Base-by-base conservation (phyloP, 2,113 vertebrate species). In the Garra rufa region DNA sequence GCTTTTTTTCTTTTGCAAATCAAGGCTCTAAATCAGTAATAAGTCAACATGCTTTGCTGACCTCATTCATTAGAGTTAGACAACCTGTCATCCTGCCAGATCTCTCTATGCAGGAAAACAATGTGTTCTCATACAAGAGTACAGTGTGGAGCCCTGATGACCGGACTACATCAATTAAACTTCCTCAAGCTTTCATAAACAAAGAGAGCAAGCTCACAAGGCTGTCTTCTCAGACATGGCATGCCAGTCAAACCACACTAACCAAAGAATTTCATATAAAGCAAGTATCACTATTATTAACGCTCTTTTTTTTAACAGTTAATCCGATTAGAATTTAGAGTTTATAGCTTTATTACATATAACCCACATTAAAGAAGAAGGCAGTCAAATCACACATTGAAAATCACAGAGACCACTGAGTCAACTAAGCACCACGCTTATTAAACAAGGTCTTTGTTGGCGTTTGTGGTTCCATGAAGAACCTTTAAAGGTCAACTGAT, bases 151-250 rank as follows among this genome's bases (percentile, higher is more conserved):
- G 34, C 34, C 44, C 11, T n/a, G 69, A 30, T 76, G 76, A 77
- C 50, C 71, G 41, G 85, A 65, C 61, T 46, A 77, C 28, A 52
- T 84, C 81, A 76, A 78, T 84, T 65, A 34, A 71, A 61, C 46
- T 19, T 87, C 65, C 50, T 57, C 52, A 57, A 57, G 21, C 26
- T 46, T 80, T 67, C 28, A 81, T 44, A 81, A 81, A 76, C 41
- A 81, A 52, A 38, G 17, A 30, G 1, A 76, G 46, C 2, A 17
- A 75, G 44, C 17, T 41, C 30, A 69, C 19, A 69, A 69, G 65
- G 41, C 1, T 6, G 28, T 17, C 14, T 34, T 65, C 13, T 15
- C 6, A 65, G 26, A 11, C 30, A 69, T 21, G 30, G 19, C 34
- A 76, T 52, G 9, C 75, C 6, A 77, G 30, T 41, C 4, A 41